These are phyloP conservation scores for Taxidea taxus DNA, from an alignment of 2,113 vertebrate species.

Conservation along the genomic window DNA sequence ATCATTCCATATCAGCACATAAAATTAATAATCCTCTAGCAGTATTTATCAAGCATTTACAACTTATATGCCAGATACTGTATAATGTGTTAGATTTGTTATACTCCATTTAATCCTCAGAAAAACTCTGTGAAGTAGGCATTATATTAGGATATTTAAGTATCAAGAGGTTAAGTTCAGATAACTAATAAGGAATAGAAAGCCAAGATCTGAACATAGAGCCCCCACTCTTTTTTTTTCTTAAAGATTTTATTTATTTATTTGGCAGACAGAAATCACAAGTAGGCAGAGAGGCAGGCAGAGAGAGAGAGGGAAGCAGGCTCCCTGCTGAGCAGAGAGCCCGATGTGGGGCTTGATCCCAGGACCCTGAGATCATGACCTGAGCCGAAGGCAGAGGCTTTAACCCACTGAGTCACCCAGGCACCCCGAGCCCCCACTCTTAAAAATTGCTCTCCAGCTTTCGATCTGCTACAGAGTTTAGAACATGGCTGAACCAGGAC, in stretches of 20 bases:
- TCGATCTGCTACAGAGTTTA: background rate
- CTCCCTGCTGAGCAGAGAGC: too few relatives aligned
- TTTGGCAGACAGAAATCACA: too few relatives aligned
- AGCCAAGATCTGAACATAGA: background rate
- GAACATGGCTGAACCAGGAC: background rate
- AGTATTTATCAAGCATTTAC: slow-evolving; percentile 2
- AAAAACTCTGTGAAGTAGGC: background rate
- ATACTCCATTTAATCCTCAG: background rate
- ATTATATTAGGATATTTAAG: background rate
- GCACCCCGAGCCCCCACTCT: background rate
- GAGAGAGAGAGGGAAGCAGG: too few relatives aligned
- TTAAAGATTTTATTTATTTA: too few relatives aligned
- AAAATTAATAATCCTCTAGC: background rate
- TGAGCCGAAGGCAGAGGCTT: too few relatives aligned
- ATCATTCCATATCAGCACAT: background rate
- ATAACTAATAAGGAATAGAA: background rate
- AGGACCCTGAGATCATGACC: too few relatives aligned
- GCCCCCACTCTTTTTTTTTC: background rate
- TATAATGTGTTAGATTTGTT: background rate
- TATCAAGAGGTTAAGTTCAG: background rate
- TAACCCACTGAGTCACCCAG: too few relatives aligned
- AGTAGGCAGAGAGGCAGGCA: too few relatives aligned
- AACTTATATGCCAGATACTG: background rate
- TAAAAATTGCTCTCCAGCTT: background rate
- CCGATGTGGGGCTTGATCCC: too few relatives aligned